Evolutionary conservation across 2,797 vertebrate genomes (phyloP).

Genomic region (Anniella stebbinsi): DNA sequence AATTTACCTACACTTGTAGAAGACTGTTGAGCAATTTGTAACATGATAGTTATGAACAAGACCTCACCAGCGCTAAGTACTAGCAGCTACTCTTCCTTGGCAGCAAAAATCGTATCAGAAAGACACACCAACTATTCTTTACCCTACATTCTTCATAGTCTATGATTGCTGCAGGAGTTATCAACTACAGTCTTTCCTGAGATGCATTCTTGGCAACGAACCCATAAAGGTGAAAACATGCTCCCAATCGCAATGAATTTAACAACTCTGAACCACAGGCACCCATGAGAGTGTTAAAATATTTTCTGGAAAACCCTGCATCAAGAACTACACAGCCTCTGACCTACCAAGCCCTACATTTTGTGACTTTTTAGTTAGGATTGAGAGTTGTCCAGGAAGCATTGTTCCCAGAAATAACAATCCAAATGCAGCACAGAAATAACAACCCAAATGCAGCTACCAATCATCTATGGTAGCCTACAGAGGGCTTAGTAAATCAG

Average conservation of each 20-base stretch:
- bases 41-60: not conserved
- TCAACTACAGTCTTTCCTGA: not conserved
- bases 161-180: not conserved
- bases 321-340: not conserved
- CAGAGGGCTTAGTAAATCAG: not conserved
- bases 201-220: not conserved
- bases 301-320: not conserved
- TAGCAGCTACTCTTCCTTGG: not conserved
- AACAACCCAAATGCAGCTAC: not conserved
- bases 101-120: not conserved
- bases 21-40: not conserved
- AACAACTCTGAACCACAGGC: not conserved
- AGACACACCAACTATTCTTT: not conserved
- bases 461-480: not conserved
- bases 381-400: not conserved
- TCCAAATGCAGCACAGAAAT: not conserved
- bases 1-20: not conserved
- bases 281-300: not conserved
- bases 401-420: not conserved
- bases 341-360: not conserved
- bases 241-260: not conserved
- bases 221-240: not conserved
- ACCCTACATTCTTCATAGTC: not conserved
- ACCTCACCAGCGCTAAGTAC: not conserved
- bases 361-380: not conserved